A percentile compares a stretch with the other conserved stretches of the same genome.
These are phyloP conservation scores for Leucophenga montana DNA, from an alignment of 2,888 invertebrate species.

Conservation along the genomic window DNA sequence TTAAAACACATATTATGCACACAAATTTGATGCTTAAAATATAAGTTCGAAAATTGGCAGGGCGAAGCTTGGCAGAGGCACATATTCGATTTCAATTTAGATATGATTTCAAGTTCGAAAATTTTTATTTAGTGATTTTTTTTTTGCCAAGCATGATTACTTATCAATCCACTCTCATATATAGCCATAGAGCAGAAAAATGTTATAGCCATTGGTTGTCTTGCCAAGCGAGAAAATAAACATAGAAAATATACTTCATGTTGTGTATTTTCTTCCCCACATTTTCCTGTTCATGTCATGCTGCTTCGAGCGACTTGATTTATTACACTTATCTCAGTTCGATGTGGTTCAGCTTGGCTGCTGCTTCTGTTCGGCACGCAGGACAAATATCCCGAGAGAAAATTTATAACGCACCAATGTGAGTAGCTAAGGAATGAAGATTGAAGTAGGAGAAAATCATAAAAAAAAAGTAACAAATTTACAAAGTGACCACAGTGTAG, in stretches of 20 bases:
- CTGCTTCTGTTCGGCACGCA: slow-evolving; percentile 23
- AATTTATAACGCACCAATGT: slow-evolving; percentile 44
- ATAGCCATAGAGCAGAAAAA: slow-evolving; percentile 31
- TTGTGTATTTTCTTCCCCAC: slow-evolving; percentile 38
- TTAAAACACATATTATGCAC: too few species aligned
- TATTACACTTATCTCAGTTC: slow-evolving; percentile 48
- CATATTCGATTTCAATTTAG: too few species aligned
- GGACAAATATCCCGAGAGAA: slow-evolving; percentile 56
- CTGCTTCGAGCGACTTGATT: slow-evolving; percentile 63
- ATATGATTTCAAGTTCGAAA: too few species aligned
- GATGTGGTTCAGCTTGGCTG: slow-evolving; percentile 38
- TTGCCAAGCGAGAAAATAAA: slow-evolving; percentile 37
- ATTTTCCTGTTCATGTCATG: slow-evolving; percentile 38
- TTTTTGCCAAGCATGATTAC: too few species aligned
- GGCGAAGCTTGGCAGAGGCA: too few species aligned
- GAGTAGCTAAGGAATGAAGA: background rate
- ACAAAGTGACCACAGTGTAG: slow-evolving; percentile 44
- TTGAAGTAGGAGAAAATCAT: background rate
- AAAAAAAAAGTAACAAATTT: slow-evolving; percentile 42
- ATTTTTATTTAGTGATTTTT: too few species aligned
- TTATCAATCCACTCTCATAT: too few species aligned
- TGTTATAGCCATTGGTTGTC: slow-evolving; percentile 26
- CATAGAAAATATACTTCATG: slow-evolving; percentile 29
- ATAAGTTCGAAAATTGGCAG: too few species aligned
- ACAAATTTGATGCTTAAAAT: too few species aligned